A percentile compares a stretch with the other conserved stretches of the same genome.
phyloP scores from a whole-genome alignment of 2,888 invertebrate species.

The Lucinisca nassula region DNA sequence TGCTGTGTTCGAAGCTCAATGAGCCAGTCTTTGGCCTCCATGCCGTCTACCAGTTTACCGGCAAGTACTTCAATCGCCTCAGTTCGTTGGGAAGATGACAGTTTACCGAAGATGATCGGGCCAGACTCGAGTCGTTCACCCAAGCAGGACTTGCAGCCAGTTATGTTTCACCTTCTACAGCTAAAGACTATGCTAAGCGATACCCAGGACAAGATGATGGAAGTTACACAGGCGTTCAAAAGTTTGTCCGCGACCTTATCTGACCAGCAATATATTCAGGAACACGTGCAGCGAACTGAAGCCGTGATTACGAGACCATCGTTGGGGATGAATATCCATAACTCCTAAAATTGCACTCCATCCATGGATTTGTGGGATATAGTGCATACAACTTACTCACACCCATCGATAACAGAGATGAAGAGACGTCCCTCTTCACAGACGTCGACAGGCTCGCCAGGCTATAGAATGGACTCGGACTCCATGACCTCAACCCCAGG shows the following conservation, averaged over 20 bases:
- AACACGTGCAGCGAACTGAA: background rate
- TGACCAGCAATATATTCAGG: background rate
- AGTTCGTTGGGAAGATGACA: no score
- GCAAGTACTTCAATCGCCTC: no score
- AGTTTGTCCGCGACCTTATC: background rate
- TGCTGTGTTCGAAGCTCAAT: no score
- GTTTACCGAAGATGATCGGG: background rate
- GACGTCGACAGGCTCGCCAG: background rate
- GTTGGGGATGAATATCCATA: background rate
- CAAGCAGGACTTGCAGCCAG: background rate
- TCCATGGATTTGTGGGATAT: background rate
- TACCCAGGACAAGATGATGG: background rate
- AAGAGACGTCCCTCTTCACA: background rate
- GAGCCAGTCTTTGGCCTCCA: no score
- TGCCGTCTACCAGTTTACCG: no score
- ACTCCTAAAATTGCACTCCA: background rate
- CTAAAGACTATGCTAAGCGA: background rate
- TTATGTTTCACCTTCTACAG: background rate
- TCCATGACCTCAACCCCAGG: background rate
- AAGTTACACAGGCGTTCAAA: background rate
- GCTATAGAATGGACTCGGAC: background rate
- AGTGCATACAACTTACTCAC: background rate
- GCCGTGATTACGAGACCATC: background rate
- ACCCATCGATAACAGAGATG: background rate
- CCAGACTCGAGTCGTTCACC: background rate